Evolutionary conservation across 2,888 invertebrate genomes (phyloP), one percentile per base, ranked within the genome.

Genomic region (Psylliodes chrysocephalus): DNA sequence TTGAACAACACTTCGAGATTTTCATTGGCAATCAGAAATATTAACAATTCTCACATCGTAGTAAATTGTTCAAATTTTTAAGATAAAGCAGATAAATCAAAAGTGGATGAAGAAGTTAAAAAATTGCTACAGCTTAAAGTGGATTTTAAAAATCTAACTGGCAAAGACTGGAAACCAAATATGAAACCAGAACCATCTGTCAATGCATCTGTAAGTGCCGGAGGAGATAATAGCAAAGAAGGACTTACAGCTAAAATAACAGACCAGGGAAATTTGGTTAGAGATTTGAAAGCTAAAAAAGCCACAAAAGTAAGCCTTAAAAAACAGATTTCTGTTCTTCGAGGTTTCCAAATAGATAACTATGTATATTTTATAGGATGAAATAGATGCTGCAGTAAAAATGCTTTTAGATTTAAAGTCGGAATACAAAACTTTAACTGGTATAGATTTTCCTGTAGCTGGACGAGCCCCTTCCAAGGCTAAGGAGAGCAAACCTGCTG

Each of bases 231-330:
- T 44, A 17, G 46, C 4, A 73, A 71, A 57, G 69, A 72, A 33
- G 59, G 47, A 12, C 72, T 86, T 4, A 83, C 83, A 2, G 79
- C 75, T 10, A 83, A 84, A 75, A 86, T 90, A 47, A 84, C 80
- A 52, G 84, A 83, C 10, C 90, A 90, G 76, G 90, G 89, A 10
- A 85, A 88, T 70, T 79, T 85, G 66, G 87, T 90, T 1, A 81
- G 89, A 53, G 82, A 86, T 30, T 82, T 89, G 19, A 87, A 87
- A 73, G 62, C 83, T 1, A 80, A 78, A 53, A 84, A 85, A 63
- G 84, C 83, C 1, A 66, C 72, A 19, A 85, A 86, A 75, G 77
- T 75, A 54, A 64, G 38, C 62, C 51, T n/a, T 53, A n/a, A n/a
- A n/a, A n/a, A n/a, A n/a, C n/a, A n/a, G n/a, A n/a, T n/a, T n/a